These are phyloP conservation scores for Pseudomyrmex flavicornis DNA, from an alignment of 1,140 invertebrate genomes.

Conservation along the genomic window DNA sequence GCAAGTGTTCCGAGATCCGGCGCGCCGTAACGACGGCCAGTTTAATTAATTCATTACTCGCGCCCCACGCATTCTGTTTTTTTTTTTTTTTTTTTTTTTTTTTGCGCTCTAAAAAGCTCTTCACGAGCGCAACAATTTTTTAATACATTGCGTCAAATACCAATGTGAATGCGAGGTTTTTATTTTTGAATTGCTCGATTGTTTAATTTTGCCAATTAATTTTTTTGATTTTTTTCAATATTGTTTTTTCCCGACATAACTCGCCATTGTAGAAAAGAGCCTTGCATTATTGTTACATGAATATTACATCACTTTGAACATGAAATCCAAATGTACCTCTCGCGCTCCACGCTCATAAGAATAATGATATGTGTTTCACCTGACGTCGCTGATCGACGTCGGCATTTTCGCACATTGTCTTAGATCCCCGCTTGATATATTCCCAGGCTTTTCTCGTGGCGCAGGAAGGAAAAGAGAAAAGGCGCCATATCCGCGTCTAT, in stretches of 20 bases:
- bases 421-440: conserved; percentile 22
- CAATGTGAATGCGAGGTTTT: too few relatives aligned
- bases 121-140: background rate
- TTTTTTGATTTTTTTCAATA: too few relatives aligned
- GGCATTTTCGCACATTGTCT: background rate
- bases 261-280: too few relatives aligned
- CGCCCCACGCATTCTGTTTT: conserved; percentile 31
- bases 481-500: conserved; percentile 43
- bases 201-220: too few relatives aligned
- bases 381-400: background rate
- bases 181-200: too few relatives aligned
- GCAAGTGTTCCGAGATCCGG: conserved; percentile 83
- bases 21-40: conserved; percentile 64
- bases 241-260: too few relatives aligned
- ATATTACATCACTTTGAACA: background rate
- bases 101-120: conserved; percentile 75
- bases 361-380: conserved; percentile 23
- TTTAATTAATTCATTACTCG: conserved; percentile 78
- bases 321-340: background rate
- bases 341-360: background rate
- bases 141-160: too few relatives aligned
- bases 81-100: conserved; percentile 53
- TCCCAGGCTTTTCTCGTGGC: conserved; percentile 13
- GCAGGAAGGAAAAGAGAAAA: conserved; percentile 39
- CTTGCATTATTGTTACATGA: too few relatives aligned